Conservation (phyloP, 2,113 vertebrate species). For the Alouatta palliata region DNA sequence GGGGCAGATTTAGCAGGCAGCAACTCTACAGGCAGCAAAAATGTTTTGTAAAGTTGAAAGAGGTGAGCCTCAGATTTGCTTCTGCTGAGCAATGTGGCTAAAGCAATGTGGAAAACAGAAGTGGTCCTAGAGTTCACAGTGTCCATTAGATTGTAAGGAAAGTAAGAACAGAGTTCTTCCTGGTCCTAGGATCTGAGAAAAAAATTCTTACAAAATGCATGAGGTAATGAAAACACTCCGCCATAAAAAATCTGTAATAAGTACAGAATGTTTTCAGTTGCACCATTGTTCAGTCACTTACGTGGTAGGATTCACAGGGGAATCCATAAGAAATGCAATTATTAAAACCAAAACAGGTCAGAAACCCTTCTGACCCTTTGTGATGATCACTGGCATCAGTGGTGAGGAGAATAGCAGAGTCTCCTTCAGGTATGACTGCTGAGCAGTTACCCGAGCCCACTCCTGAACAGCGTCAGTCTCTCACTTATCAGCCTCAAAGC, state of each 20-base stretch:
- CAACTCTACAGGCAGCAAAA: neutral
- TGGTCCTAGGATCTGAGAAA: neutral
- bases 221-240: neutral
- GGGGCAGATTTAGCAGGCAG: neutral
- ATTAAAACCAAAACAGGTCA: neutral
- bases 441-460: neutral
- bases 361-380: neutral
- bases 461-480: too few relatives aligned
- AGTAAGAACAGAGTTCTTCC: neutral
- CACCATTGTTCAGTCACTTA: neutral
- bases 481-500: neutral
- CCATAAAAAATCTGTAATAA: neutral
- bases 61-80: neutral
- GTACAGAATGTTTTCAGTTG: neutral
- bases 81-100: neutral
- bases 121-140: neutral
- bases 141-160: neutral
- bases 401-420: neutral
- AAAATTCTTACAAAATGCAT: neutral
- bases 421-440: neutral
- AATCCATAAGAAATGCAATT: neutral
- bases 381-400: neutral
- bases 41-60: neutral
- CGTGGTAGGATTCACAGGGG: neutral
- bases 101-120: neutral